A percentile compares a stretch with the other conserved stretches of the same genome.
phyloP scores from a whole-genome alignment of 2,888 invertebrate species.

The Pharmacophagus antenor region DNA sequence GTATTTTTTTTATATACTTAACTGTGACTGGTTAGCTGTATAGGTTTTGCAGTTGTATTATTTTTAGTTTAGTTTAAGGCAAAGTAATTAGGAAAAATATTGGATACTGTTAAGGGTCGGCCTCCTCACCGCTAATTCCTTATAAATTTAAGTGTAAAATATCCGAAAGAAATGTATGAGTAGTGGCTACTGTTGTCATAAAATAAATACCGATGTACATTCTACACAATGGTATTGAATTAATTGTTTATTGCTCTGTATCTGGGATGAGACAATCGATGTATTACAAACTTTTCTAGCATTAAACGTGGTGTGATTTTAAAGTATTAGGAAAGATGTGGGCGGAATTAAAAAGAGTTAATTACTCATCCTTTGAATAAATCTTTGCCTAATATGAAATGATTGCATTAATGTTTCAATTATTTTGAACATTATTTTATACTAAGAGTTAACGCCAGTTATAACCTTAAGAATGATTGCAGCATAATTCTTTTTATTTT shows the following conservation, averaged over 20 bases:
- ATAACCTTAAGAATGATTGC: too few species aligned
- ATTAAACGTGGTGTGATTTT: neutral
- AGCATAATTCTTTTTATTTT: too few species aligned
- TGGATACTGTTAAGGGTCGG: neutral
- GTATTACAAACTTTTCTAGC: neutral
- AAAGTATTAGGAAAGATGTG: neutral
- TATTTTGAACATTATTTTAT: too few species aligned
- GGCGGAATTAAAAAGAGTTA: neutral
- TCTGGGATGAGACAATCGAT: neutral
- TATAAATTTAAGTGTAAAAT: neutral
- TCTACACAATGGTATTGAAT: constrained; percentile 6
- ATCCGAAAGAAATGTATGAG: neutral
- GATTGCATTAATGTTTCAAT: too few species aligned
- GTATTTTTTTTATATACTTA: too few species aligned
- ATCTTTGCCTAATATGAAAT: neutral
- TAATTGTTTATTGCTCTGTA: constrained; percentile 6
- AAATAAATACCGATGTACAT: constrained; percentile 1
- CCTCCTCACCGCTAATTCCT: neutral
- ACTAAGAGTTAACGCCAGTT: too few species aligned
- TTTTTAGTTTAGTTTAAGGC: too few species aligned
- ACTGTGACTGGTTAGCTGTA: too few species aligned
- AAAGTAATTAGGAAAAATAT: neutral
- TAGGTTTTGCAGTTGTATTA: too few species aligned
- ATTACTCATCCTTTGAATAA: neutral
- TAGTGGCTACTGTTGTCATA: neutral